Conservation (phyloP, 2,797 vertebrate species). For the Babyrousa celebensis region DNA sequence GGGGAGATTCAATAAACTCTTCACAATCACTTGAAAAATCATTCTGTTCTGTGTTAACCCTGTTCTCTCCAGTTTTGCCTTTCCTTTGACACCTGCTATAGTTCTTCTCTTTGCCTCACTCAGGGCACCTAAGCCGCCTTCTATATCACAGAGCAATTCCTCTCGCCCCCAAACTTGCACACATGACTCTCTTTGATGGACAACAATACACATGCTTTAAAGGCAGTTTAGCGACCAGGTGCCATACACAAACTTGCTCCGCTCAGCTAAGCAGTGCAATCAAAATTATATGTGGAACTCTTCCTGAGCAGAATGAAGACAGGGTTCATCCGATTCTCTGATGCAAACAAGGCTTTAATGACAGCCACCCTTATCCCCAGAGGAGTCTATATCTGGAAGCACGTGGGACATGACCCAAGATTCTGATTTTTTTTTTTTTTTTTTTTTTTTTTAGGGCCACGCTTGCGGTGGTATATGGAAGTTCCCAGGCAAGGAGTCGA, state of each 20-base stretch:
- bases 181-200: neutral
- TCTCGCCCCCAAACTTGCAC: neutral
- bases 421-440: neutral
- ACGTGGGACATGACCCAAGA: neutral
- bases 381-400: neutral
- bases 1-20: neutral
- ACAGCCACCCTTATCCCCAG: neutral
- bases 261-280: neutral
- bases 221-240: neutral
- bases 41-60: neutral
- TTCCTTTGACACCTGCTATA: neutral
- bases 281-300: neutral
- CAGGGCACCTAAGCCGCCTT: neutral
- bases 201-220: neutral
- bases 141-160: neutral
- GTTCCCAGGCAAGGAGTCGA: no score
- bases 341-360: neutral
- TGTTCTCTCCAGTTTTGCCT: neutral
- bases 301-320: neutral
- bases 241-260: neutral
- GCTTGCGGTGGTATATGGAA: no score
- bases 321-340: neutral
- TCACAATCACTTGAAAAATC: slow-evolving; percentile 6
- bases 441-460: no score
- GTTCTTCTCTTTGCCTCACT: neutral